These are phyloP conservation scores for Antechinus stuartii DNA, from an alignment of 2,113 vertebrate species.

Conservation along the genomic window DNA sequence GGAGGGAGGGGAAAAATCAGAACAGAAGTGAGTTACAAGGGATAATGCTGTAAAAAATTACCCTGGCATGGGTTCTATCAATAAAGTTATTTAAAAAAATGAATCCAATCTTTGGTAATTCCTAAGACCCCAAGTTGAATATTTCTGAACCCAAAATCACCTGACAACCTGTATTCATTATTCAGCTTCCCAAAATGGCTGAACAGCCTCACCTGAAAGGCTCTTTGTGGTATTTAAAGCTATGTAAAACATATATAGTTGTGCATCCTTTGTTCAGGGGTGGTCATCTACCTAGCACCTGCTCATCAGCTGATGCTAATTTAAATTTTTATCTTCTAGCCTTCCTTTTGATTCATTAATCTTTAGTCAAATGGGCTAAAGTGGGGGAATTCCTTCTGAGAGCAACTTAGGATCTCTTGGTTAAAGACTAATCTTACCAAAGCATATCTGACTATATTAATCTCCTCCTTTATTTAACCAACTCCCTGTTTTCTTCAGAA, in stretches of 20 bases:
- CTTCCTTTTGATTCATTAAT: background rate
- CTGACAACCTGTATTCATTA: background rate
- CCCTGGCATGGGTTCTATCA: too few relatives aligned
- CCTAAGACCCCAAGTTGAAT: background rate
- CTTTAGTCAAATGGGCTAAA: background rate
- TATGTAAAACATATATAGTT: background rate
- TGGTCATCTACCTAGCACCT: background rate
- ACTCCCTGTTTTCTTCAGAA: too few relatives aligned
- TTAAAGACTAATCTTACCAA: background rate
- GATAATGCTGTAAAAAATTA: too few relatives aligned
- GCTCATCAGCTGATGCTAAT: too few relatives aligned
- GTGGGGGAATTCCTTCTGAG: background rate
- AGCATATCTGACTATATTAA: background rate
- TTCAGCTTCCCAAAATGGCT: background rate
- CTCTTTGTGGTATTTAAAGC: background rate
- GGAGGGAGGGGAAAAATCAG: too few relatives aligned
- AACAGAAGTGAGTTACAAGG: too few relatives aligned
- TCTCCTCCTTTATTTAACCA: background rate
- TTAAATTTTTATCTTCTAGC: background rate
- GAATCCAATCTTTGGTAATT: too few relatives aligned
- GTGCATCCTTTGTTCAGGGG: background rate
- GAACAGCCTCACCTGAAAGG: background rate
- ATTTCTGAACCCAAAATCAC: background rate
- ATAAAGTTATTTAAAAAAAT: background rate
- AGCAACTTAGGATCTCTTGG: background rate